Base-by-base conservation (phyloP, 2,888 invertebrate genomes). In the Caenorhabditis becei region DNA sequence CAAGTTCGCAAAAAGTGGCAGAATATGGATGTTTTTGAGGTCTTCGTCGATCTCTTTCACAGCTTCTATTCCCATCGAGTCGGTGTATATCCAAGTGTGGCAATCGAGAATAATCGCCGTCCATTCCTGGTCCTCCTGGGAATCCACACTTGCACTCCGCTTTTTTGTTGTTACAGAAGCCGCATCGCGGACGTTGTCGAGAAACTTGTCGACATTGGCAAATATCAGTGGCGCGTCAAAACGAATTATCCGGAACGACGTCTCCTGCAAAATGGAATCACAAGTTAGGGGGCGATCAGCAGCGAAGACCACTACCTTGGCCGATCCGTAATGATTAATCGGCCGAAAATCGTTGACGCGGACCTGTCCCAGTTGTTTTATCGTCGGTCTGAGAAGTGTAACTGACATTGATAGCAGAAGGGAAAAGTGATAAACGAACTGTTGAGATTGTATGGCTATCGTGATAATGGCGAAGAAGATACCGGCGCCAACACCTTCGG, bases 401-500 rank as follows among this genome's bases (percentile, higher is more conserved):
- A 26, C n/a, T 18, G 44, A 62, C 24, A 26, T 16, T 10, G 37
- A 51, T 61, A 58, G 26, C 10, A 3, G 18, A 11, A 35, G n/a
- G n/a, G n/a, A n/a, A n/a, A n/a, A 24, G 26, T 20, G 37, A 44
- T 18, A 37, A 62, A 58, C 69, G 20, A 24, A 80, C 80, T 80
- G 80, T 71, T 75, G 80, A 20, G 71, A 80, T 54, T 70, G 80
- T 7, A 80, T 71, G 16, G 80, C 94, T 66, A 96, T 93, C 37
- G 95, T 94, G 0, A 94, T 92, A 1, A 96, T 92, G n/a, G 95
- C 95, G 16, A 95, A 92, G n/a, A 94, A 89, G 2, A 96, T 93
- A 1, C 96, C 96, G 0, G 94, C 94, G 0, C 94, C 93, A 2
- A 97, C 93, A 0, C 96, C 88, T 69, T 94, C 93, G 89, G 95